Base-by-base conservation (phyloP, 2,888 invertebrate species). In the Cerceris ruficornis region DNA sequence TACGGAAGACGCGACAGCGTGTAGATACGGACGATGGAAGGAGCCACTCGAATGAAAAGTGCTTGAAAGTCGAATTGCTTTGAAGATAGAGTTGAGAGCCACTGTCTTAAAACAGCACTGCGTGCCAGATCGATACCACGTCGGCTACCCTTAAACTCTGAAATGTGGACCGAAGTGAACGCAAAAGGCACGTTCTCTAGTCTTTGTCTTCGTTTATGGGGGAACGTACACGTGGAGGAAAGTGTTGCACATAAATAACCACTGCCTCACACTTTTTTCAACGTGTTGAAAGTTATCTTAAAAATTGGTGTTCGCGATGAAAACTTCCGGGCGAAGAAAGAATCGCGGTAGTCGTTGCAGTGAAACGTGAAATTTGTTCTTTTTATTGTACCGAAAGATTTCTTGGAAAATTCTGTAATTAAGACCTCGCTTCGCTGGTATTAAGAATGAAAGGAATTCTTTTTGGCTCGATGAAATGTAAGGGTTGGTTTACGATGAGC, bases 41-140 rank as follows among this genome's bases (percentile, higher is more conserved):
- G 46, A 50, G 17, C 42, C 43, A 50, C 60, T 76, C 49, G 9
- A 68, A 74, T 70, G 41, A 17, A 61, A 58, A 62, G 41, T 14
- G 50, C 61, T 80, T 52, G 68, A 64, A 72, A 76, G 68, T 62
- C 49, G 52, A 68, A 75, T 66, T 57, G 46, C 70, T 68, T 76
- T 61, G 71, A 61, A 71, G 69, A 55, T 17, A 54, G 9, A 62
- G 83, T 86, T 90, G 90, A 89, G 90, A 87, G 83, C 87, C 90
- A 75, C 89, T 88, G 88, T 80, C 86, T 87, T 86, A 86, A 87
- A 89, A 89, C 88, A 88, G 89, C 88, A 88, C 87, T 88, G 88
- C 87, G 86, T 83, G 78, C 75, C 89, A 89, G 88, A 90, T 90
- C 90, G 90, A 90, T 90, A 90, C 87, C 83, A 85, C 81, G 85